phyloP scores from a whole-genome alignment of 1,140 invertebrate genomes.

The Chrysomallon squamiferum region DNA sequence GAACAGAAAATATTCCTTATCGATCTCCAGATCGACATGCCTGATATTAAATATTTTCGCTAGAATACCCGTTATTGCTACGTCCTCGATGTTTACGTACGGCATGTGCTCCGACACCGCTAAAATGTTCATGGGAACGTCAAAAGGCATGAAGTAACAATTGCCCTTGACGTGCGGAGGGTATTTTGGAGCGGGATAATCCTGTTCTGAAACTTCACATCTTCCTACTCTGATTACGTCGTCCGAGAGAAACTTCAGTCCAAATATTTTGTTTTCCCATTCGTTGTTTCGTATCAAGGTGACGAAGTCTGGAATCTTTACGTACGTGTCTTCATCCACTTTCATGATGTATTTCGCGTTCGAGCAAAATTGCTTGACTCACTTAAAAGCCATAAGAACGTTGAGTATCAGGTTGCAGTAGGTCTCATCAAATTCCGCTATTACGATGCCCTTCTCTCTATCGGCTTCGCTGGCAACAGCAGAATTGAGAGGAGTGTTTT shows the following conservation, averaged over 20 bases:
- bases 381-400: conserved; percentile 82
- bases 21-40: not conserved
- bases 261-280: not conserved
- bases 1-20: not conserved
- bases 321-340: conserved; percentile 66
- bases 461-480: conserved; percentile 1
- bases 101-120: conserved; percentile 43
- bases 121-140: conserved; percentile 30
- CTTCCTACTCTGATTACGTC: conserved; percentile 21
- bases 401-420: conserved; percentile 88
- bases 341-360: conserved; percentile 66
- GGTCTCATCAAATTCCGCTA: conserved; percentile 65
- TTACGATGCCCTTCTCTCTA: conserved; percentile 5
- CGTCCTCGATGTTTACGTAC: conserved; percentile 60
- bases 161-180: conserved; percentile 45
- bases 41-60: conserved; percentile 27
- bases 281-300: not conserved
- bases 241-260: not conserved
- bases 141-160: conserved; percentile 46
- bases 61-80: conserved; percentile 63
- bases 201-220: conserved; percentile 32
- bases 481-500: not conserved
- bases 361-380: conserved; percentile 72
- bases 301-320: conserved; percentile 44
- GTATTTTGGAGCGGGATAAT: conserved; percentile 33